Evolutionary conservation across 2,113 vertebrate species (phyloP).

Genomic region (Ardeotis arabs): DNA sequence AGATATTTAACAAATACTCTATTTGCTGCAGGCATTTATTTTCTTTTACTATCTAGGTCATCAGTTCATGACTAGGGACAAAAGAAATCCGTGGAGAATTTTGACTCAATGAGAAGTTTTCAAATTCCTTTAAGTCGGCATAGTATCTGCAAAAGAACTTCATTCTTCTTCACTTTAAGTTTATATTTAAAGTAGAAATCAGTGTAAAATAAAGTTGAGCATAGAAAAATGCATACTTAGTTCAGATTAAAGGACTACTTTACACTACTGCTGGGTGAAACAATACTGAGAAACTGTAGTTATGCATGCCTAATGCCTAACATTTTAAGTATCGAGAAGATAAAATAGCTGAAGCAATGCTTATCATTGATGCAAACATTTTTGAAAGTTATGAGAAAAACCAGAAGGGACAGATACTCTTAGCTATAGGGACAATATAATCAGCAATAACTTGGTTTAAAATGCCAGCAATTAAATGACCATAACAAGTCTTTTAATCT

Average conservation of each 20-base stretch:
- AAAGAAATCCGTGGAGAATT: constrained; percentile 20
- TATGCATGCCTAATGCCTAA: neutral
- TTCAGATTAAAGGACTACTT: neutral
- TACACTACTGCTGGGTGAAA: neutral
- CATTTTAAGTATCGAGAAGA: neutral
- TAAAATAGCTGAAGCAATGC: neutral
- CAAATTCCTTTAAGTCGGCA: neutral
- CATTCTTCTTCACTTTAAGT: neutral
- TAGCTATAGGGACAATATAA: neutral
- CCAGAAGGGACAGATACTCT: neutral
- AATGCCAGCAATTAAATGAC: neutral
- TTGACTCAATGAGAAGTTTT: neutral
- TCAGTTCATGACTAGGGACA: constrained; percentile 57
- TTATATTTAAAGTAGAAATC: neutral
- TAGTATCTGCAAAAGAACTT: neutral
- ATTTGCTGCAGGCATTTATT: constrained; percentile 54
- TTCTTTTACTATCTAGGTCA: constrained; percentile 57
- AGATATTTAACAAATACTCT: constrained; percentile 14
- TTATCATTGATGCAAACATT: neutral
- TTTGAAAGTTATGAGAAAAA: neutral
- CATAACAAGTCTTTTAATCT: neutral
- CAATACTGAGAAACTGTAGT: neutral
- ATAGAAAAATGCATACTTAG: neutral
- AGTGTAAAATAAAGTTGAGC: neutral
- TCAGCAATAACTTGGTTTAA: neutral